Evolutionary conservation across 2,113 vertebrate species (phyloP).

Genomic region (Malurus alboscapulatus): DNA sequence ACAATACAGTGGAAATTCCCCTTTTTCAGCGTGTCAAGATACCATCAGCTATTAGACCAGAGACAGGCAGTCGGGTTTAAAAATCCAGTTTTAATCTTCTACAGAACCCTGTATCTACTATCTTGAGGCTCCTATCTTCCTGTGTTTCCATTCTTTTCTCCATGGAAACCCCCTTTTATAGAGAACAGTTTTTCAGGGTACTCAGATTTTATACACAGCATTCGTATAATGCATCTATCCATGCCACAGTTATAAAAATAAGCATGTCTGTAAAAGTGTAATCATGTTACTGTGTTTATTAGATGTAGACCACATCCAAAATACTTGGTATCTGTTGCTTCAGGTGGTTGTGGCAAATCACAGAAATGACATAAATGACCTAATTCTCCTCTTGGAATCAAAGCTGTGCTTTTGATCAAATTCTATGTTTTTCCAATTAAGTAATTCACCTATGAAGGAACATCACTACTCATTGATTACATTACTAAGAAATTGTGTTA

Average conservation of each 20-base stretch:
- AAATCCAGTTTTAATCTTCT: slow-evolving; percentile 11
- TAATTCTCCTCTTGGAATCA: background rate
- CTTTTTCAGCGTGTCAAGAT: background rate
- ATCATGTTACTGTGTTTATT: background rate
- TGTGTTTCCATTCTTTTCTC: background rate
- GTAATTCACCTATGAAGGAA: background rate
- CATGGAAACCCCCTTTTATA: background rate
- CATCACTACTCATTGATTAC: background rate
- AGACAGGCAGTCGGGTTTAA: background rate
- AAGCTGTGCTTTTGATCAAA: background rate
- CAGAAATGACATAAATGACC: background rate
- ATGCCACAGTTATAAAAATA: background rate
- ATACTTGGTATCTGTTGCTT: background rate
- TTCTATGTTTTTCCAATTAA: background rate
- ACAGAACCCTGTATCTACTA: background rate
- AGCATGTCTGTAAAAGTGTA: background rate
- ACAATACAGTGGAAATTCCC: background rate
- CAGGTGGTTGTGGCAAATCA: background rate
- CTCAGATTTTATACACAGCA: background rate
- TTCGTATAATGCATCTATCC: background rate
- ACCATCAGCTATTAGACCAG: background rate
- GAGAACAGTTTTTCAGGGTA: background rate
- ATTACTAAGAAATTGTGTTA: background rate
- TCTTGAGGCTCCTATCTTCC: background rate
- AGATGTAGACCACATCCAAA: background rate